Percentiles rank a stretch among this genome's conserved stretches.
Evolutionary conservation across 2,888 invertebrate species (phyloP).

Genomic region (Nemotelus nigrinus): DNA sequence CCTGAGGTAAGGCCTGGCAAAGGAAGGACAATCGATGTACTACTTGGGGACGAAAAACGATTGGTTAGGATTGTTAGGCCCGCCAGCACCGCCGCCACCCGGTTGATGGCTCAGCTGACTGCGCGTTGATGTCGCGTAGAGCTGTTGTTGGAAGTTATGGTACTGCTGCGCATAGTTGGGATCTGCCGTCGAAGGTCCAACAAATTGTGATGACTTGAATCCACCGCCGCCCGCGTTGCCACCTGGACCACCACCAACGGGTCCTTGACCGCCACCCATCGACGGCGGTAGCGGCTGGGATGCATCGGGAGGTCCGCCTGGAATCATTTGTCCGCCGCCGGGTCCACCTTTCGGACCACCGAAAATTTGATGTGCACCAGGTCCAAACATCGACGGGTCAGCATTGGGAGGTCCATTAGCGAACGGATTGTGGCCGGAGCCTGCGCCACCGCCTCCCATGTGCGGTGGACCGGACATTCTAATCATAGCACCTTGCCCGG

Average conservation of each 20-base stretch:
- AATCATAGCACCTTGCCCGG: conserved; percentile 57
- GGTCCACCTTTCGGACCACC: conserved; percentile 70
- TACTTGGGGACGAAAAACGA: conserved; percentile 63
- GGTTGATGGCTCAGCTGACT: conserved; percentile 66
- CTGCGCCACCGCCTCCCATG: conserved; percentile 51
- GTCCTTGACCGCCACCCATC: conserved; percentile 71
- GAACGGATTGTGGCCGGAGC: conserved; percentile 53
- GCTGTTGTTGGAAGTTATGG: conserved; percentile 94
- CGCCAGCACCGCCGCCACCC: conserved; percentile 56
- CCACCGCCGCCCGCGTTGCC: conserved; percentile 61
- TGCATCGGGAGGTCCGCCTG: conserved; percentile 67
- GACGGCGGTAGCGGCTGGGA: conserved; percentile 82
- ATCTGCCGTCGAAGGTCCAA: conserved; percentile 86
- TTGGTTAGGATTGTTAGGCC: conserved; percentile 61
- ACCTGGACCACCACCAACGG: neutral
- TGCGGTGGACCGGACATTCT: conserved; percentile 56
- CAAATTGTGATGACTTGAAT: conserved; percentile 79
- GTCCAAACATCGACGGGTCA: conserved; percentile 55
- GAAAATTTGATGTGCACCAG: conserved; percentile 66
- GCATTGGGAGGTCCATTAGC: conserved; percentile 53
- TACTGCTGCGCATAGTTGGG: conserved; percentile 95
- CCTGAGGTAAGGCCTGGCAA: too few relatives aligned
- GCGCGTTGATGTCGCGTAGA: conserved; percentile 87
- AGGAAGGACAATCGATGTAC: conserved; percentile 9
- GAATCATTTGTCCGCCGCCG: conserved; percentile 54